These are phyloP conservation scores for Epizoanthus fatuus DNA, from an alignment of 92 coral and sea anemone genomes.

Conservation along the genomic window DNA sequence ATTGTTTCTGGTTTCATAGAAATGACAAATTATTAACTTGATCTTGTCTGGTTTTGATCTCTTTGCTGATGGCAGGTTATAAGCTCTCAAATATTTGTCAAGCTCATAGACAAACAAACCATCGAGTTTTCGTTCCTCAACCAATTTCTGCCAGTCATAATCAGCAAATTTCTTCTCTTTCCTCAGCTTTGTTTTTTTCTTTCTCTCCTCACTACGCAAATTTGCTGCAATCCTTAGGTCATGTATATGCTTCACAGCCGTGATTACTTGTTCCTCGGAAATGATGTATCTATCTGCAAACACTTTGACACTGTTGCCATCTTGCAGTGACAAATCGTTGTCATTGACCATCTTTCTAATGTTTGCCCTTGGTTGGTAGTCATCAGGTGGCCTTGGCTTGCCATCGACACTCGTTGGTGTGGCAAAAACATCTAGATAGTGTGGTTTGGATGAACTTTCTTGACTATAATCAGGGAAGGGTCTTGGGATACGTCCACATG, in stretches of 20 bases:
- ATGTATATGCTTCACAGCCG: slow-evolving; percentile 34
- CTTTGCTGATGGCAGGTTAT: slow-evolving; percentile 23
- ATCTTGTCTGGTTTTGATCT: slow-evolving; percentile 14
- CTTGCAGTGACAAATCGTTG: background rate
- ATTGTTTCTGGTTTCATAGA: slow-evolving; percentile 4
- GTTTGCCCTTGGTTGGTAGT: slow-evolving; percentile 28
- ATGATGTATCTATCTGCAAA: slow-evolving; percentile 17
- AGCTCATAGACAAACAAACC: slow-evolving; percentile 27
- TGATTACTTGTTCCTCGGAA: background rate
- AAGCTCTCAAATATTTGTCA: slow-evolving; percentile 24
- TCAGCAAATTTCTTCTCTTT: background rate
- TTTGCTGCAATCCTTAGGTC: slow-evolving; percentile 6
- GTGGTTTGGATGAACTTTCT: background rate
- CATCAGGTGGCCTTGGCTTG: slow-evolving; percentile 10
- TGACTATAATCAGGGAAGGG: slow-evolving; percentile 15
- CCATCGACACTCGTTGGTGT: background rate
- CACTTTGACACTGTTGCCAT: slow-evolving; percentile 16
- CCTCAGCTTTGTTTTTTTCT: no score
- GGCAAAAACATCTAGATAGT: slow-evolving; percentile 12
- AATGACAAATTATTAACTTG: slow-evolving; percentile 7
- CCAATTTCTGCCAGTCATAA: slow-evolving; percentile 6
- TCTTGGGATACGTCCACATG: slow-evolving; percentile 19
- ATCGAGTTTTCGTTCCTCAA: slow-evolving; percentile 16
- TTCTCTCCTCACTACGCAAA: slow-evolving; percentile 18
- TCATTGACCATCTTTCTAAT: background rate